These are phyloP conservation scores for Pandemis heparana DNA, from an alignment of 2,888 invertebrate genomes.

Conservation along the genomic window DNA sequence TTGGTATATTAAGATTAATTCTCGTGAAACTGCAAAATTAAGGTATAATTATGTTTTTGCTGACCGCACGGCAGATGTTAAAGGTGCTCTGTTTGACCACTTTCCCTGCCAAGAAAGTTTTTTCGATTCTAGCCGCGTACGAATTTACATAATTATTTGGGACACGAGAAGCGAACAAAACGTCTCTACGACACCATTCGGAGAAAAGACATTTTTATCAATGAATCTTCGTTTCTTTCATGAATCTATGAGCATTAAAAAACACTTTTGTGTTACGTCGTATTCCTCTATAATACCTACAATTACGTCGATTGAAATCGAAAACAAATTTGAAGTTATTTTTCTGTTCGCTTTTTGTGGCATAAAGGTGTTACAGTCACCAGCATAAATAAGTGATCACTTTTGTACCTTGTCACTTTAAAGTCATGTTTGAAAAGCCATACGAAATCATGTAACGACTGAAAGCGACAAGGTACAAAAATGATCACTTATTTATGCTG, in stretches of 20 bases:
- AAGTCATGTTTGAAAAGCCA: no score
- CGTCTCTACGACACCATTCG: not conserved
- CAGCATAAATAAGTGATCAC: no score
- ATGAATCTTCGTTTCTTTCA: not conserved
- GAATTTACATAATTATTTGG: conserved; percentile 53
- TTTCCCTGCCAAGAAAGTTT: conserved; percentile 54
- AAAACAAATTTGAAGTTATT: no score
- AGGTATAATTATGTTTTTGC: not conserved
- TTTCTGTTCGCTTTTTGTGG: no score
- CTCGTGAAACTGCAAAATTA: not conserved
- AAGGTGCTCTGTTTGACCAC: conserved; percentile 44
- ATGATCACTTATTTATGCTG: no score
- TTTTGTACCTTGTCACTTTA: no score
- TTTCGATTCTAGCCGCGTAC: conserved; percentile 51
- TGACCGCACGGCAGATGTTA: not conserved
- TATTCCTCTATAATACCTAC: not conserved
- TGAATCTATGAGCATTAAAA: not conserved
- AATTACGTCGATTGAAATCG: no score
- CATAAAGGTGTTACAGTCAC: no score
- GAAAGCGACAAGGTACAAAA: no score
- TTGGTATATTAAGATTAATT: not conserved
- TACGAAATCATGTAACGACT: no score
- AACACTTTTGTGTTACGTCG: not conserved
- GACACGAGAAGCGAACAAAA: conserved; percentile 30
- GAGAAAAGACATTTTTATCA: not conserved